Base-by-base conservation (phyloP, 1,140 invertebrate species). In the Phymorhynchus buccinoides region DNA sequence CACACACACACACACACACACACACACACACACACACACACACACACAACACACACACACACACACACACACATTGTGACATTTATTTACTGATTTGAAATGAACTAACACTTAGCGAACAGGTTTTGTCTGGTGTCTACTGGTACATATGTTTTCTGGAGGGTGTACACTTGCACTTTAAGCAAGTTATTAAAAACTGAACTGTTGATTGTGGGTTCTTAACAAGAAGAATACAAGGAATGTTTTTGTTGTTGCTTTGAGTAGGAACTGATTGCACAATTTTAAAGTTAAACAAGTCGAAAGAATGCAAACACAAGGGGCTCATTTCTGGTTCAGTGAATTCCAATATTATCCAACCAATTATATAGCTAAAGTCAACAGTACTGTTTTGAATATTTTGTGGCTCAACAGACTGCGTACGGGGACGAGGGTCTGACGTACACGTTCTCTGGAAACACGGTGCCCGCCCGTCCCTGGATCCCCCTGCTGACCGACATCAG, bases 391-490 rank as follows among this genome's bases (percentile, higher is more conserved):
- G n/a, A 22, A 22, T 32, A 68, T 9, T 73, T 16, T 87, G 56
- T 86, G 85, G n/a, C n/a, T 87, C 77, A 88, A 32, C 85, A 94
- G 94, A 95, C 95, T 3, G 95, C 96, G 3, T 95, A 95, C 90
- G 96, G 96, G 14, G 95, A 96, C 88, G 89, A 92, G 62, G 95
- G 95, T 3, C 93, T 96, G 41, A 94, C 93, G 0, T 96, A 96
- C 87, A 95, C 93, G 37, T 96, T 95, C 91, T 96, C 96, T 30
- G 95, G 95, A 39, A 94, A 93, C 9, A 95, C 94, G 3, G 92
- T 96, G 18, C 95, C 95, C 3, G 95, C 96, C 4, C 91, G 94
- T 83, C 94, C 95, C 12, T 96, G 96, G 96, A 94, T 94, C 0
- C 89, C 93, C 41, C 89, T 94, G 0, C 89, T 96, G 1, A 66